Evolutionary conservation across 2,797 vertebrate genomes (phyloP).

Genomic region (Gastrophryne carolinensis): DNA sequence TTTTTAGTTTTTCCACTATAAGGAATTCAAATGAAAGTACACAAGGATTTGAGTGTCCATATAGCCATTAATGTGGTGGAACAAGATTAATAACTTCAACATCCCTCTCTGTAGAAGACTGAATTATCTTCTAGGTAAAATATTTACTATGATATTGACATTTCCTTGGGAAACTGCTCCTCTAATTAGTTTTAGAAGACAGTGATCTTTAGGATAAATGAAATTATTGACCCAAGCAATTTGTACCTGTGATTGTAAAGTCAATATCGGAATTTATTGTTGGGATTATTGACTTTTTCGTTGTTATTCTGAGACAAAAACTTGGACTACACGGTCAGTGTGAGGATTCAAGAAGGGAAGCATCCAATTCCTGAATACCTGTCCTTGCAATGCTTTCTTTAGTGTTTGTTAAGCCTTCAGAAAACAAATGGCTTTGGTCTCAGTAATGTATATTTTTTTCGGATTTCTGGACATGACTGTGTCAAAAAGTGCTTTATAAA

Average conservation of each 20-base stretch:
- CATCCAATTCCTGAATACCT: constrained; percentile 67
- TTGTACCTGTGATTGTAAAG: constrained; percentile 79
- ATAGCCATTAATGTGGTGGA: constrained; percentile 70
- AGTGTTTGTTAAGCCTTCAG: constrained; percentile 95
- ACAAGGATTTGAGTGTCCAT: constrained; percentile 63
- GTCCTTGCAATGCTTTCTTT: constrained; percentile 81
- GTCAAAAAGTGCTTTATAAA: constrained; percentile 87
- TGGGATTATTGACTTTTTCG: constrained; percentile 76
- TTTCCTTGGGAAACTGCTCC: constrained; percentile 82
- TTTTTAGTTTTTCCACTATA: constrained; percentile 99
- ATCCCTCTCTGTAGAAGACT: constrained; percentile 71
- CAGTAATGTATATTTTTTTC: constrained; percentile 73
- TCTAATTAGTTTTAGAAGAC: constrained; percentile 81
- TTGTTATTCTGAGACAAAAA: constrained; percentile 69
- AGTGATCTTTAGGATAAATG: constrained; percentile 83
- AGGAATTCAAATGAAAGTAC: constrained; percentile 61
- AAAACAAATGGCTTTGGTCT: constrained; percentile 77
- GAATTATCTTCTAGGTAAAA: constrained; percentile 77
- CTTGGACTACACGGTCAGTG: constrained; percentile 64
- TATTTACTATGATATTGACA: constrained; percentile 82
- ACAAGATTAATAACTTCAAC: constrained; percentile 73
- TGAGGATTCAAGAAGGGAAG: constrained; percentile 67
- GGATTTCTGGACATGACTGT: constrained; percentile 79
- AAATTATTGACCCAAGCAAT: constrained; percentile 78
- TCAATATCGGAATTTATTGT: constrained; percentile 83